These are phyloP conservation scores for Hyles lineata DNA, from an alignment of 2,888 invertebrate species.

Conservation along the genomic window DNA sequence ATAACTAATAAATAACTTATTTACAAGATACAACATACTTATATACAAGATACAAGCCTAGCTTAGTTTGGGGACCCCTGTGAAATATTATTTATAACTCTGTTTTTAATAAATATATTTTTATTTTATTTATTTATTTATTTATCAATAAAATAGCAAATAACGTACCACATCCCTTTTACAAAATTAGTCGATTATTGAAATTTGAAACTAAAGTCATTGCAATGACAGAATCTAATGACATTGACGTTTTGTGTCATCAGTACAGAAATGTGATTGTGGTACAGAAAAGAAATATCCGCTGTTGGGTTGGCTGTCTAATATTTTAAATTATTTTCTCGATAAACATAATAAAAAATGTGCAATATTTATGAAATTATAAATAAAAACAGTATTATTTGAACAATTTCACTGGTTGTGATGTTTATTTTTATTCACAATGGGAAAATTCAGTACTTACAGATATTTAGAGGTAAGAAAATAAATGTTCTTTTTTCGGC, in stretches of 20 bases:
- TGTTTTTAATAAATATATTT: too few relatives aligned
- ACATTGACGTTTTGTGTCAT: constrained; percentile 10
- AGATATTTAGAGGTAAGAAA: constrained; percentile 81
- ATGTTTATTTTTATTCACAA: constrained; percentile 72
- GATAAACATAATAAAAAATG: constrained; percentile 21
- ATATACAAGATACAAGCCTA: too few relatives aligned
- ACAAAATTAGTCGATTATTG: constrained; percentile 6
- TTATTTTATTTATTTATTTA: too few relatives aligned
- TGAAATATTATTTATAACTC: too few relatives aligned
- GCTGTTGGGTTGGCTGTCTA: not conserved
- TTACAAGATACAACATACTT: too few relatives aligned
- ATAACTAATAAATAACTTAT: too few relatives aligned
- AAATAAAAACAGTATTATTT: constrained; percentile 33
- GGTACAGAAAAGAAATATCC: not conserved
- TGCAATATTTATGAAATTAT: constrained; percentile 19
- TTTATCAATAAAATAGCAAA: too few relatives aligned
- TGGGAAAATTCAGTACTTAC: constrained; percentile 84
- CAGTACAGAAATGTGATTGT: not conserved
- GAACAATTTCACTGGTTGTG: constrained; percentile 59
- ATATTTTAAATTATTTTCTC: not conserved
- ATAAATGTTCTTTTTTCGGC: constrained; percentile 22
- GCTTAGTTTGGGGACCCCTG: too few relatives aligned
- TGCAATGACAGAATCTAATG: not conserved
- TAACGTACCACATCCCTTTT: too few relatives aligned
- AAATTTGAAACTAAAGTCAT: too few relatives aligned